Evolutionary conservation across 1,140 invertebrate genomes (phyloP), one percentile per base, ranked within the genome.

Genomic region (Cyclina sinensis): DNA sequence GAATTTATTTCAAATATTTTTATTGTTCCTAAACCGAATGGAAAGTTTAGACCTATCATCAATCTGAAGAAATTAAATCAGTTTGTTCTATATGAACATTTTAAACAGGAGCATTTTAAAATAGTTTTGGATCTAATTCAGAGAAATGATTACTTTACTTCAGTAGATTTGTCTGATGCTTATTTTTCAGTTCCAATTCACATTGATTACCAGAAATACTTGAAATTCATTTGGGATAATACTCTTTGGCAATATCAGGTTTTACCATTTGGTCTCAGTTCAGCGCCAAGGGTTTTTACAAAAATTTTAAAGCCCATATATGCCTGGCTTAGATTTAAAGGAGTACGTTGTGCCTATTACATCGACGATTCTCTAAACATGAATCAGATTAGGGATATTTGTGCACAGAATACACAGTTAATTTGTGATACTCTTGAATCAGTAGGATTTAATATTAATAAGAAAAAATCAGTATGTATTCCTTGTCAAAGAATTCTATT

Each of bases 1-100:
- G 32, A 37, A 16, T 70, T 86, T 87, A 86, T 91, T 43, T 90
- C 90, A 5, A 89, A 84, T 35, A 82, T 91, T 24, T 90, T 91
- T 83, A 39, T 90, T 18, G 74, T 68, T 3, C 79, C 86, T 39
- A 91, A 91, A 46, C 86, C 78, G 54, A 80, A 90, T 85, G 84
- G 84, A 12, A 79, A 81, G 27, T 80, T 51, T 68, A 0, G 88
- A 32, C 81, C 68, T 21, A 79, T 88, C 18, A 37, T 91, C 2
- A 91, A 91, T 76, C 51, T 91, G 0, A 91, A 86, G 37, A n/a
- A 78, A 51, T 80, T 87, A 18, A 91, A 91, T 73, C 16, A 57
- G 18, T 88, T 86, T 76, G 78, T 90, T 35, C 0, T 39, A 24
- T 89, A 91, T 82, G 59, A 84, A 30, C 86, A 91, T 84, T 91